Percentiles rank a stretch among this genome's conserved stretches.
Conservation (phyloP, 2,797 vertebrate species). For the Dendrocincla tyrannina region DNA sequence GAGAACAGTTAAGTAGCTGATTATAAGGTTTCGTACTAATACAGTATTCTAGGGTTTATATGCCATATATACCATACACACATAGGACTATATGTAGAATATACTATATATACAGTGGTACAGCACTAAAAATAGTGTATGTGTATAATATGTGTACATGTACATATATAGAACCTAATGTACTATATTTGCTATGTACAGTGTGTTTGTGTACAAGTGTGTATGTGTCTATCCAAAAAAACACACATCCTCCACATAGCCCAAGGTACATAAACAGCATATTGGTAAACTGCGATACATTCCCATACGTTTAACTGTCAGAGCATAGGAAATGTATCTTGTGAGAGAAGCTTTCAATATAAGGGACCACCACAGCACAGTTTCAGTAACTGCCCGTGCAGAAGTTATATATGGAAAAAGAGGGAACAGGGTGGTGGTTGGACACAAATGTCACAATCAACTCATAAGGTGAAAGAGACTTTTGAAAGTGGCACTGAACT, state of each 20-base stretch:
- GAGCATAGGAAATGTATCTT: not conserved
- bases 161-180: not conserved
- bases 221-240: not conserved
- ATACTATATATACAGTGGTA: not conserved
- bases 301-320: not conserved
- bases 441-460: accelerated
- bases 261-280: not conserved
- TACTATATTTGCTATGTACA: not conserved
- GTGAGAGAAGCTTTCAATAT: not conserved
- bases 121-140: not conserved
- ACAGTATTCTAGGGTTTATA: not conserved
- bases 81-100: not conserved
- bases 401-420: accelerated
- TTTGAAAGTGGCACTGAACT: not conserved
- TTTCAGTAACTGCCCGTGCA: not conserved
- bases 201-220: not conserved
- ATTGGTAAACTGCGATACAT: not conserved
- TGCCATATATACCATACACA: not conserved
- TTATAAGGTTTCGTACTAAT: not conserved
- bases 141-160: not conserved
- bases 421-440: accelerated
- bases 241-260: accelerated
- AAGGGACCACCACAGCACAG: not conserved
- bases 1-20: not conserved
- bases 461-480: not conserved